phyloP scores from a whole-genome alignment of 2,113 vertebrate genomes.

The Tragelaphus buxtoni region DNA sequence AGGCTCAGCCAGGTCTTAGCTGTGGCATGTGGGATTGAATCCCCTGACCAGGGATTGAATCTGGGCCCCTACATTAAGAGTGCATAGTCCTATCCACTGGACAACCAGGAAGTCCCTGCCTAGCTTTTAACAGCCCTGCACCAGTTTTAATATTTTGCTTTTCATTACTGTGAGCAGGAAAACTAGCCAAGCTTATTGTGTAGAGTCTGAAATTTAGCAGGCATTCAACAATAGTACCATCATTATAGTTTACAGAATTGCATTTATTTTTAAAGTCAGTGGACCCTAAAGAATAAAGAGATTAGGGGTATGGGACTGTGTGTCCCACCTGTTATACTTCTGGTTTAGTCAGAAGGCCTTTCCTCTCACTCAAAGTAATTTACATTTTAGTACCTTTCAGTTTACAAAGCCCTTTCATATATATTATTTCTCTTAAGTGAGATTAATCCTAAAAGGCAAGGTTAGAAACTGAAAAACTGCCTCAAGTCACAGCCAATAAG shows the following conservation, averaged over 20 bases:
- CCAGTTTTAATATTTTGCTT: not conserved
- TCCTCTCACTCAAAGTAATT: not conserved
- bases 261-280: not conserved
- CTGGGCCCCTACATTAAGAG: rapidly evolving
- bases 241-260: not conserved
- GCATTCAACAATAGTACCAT: not conserved
- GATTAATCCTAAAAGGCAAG: not conserved
- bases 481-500: not conserved
- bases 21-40: not conserved
- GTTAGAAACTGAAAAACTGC: not conserved
- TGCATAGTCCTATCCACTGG: not conserved
- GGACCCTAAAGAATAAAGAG: not conserved
- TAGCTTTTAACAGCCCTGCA: not conserved
- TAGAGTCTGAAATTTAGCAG: not conserved
- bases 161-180: not conserved
- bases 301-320: not conserved
- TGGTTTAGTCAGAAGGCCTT: not conserved
- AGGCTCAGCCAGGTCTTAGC: not conserved
- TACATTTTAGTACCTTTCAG: not conserved
- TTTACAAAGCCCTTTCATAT: not conserved
- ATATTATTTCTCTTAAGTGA: not conserved
- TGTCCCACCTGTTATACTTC: not conserved
- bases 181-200: not conserved
- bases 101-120: not conserved
- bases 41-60: not conserved